These are phyloP conservation scores for Pristionchus arcanus DNA, from an alignment of 2,888 invertebrate species.

Conservation along the genomic window DNA sequence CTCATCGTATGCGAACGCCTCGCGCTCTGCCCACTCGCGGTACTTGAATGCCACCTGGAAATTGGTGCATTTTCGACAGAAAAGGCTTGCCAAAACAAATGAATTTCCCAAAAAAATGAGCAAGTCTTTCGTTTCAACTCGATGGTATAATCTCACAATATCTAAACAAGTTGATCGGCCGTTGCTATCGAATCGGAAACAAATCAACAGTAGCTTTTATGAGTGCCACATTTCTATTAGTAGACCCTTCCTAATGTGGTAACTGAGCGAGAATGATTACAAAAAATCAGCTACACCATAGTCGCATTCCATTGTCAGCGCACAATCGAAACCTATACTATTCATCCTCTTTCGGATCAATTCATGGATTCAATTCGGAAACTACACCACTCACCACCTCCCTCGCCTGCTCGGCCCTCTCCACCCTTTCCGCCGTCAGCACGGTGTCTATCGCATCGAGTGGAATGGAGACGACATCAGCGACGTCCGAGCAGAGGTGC, in stretches of 20 bases:
- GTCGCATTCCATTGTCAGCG: no score
- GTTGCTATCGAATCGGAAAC: background rate
- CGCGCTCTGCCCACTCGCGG: conserved; percentile 55
- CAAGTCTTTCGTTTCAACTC: background rate
- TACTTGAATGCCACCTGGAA: conserved; percentile 50
- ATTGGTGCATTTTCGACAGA: background rate
- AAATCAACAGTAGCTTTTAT: no score
- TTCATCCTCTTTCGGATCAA: background rate
- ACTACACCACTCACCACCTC: conserved; percentile 40
- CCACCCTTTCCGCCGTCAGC: conserved; percentile 34
- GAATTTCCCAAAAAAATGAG: background rate
- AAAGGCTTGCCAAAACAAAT: background rate
- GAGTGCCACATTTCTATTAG: no score
- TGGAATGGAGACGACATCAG: background rate
- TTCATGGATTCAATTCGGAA: no score
- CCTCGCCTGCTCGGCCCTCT: conserved; percentile 51
- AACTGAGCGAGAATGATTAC: no score
- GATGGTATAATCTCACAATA: background rate
- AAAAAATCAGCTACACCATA: no score
- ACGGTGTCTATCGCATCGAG: conserved; percentile 10
- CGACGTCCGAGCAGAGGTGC: background rate
- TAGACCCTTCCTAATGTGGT: no score
- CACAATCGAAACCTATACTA: no score
- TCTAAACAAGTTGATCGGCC: background rate
- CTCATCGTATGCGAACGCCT: conserved; percentile 54